Base-by-base conservation (phyloP, 2,797 vertebrate species). In the Gobionotothen gibberifrons region DNA sequence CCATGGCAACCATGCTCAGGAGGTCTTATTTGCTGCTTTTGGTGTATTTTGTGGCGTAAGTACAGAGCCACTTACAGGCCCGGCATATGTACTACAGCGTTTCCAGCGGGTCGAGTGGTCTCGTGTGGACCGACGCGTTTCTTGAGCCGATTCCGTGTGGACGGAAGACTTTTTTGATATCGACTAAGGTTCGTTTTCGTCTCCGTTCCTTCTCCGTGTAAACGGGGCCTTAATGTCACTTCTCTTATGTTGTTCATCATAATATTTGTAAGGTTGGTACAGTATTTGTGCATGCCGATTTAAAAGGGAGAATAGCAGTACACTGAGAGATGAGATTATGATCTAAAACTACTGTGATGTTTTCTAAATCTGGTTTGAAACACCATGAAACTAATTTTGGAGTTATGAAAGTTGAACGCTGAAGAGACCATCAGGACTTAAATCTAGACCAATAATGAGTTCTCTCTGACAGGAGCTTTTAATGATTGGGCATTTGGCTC, bases 361-460 rank as follows among this genome's bases (percentile, higher is more conserved):
- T 55, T 43, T 66, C 11, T 40, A 49, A 49, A 56, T 47, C 17
- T 52, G 22, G 26, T 59, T 44, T 44, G 51, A 69, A 76, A 40
- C n/a, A 39, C 47, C 62, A 67, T 69, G 10, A 79, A 76, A 74
- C 3, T 0, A 65, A 76, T 58, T 63, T 51, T 29, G 36, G 16
- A 51, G 49, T 39, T 72, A 43, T 58, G 14, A 17, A 70, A 77
- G 42, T 39, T 79, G 22, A 85, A 68, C 15, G 59, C 57, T 61
- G 44, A 15, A 5, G 22, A 65, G 60, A 76, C 74, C 59, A 82
- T 64, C 63, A 51, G 15, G 57, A 51, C 17, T 57, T 74, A 66
- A 83, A 67, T 88, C 65, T 55, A 52, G n/a, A 8, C 6, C 39
- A 43, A 43, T 53, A 59, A 85, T 83, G 62, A 77, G 72, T 69